Evolutionary conservation across 2,888 invertebrate species (phyloP), one percentile per base, ranked within the genome.

Genomic region (Cephus nigrinus): DNA sequence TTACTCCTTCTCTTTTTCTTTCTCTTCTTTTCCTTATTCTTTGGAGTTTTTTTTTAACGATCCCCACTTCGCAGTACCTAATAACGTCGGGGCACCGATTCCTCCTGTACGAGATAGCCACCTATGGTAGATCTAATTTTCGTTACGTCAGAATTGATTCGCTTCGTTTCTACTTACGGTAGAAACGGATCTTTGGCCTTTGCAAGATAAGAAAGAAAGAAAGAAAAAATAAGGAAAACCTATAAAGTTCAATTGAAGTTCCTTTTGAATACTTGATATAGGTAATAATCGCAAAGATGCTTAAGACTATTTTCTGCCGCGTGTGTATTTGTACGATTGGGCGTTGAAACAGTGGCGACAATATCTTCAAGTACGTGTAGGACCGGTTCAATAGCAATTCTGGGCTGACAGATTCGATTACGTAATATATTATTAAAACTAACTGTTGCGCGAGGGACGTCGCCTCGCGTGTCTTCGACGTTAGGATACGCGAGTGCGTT

Each of bases 231-330:
- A 83, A 74, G 68, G 68, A 11, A 76, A 76, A 78, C 86, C 82
- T 81, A 85, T 81, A 83, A 86, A 86, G 86, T 88, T 87, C 83
- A 86, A 89, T 86, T 83, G 84, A 88, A 89, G 89, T 89, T 89
- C 88, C 88, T 89, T 88, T 87, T 79, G 82, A 85, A 87, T 88
- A 88, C 86, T 86, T 83, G 77, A 75, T 82, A 80, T 81, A 83
- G 82, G 81, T 78, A 84, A 81, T 84, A 55, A 84, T 86, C 83
- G 83, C 82, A 83, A 86, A 85, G 82, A 86, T 84, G 84, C 84
- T 84, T 83, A 81, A 55, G 85, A 86, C 84, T 86, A 87, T 86
- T 89, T 88, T 88, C 86, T 86, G 87, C 86, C 85, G 84, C 85
- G 85, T 87, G 40, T 55, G 82, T 83, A 85, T 86, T 82, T 86